A percentile compares a stretch with the other conserved stretches of the same genome.
These are phyloP conservation scores for Catajapyx aquilonaris DNA, from an alignment of 1,140 invertebrate genomes.

Conservation along the genomic window DNA sequence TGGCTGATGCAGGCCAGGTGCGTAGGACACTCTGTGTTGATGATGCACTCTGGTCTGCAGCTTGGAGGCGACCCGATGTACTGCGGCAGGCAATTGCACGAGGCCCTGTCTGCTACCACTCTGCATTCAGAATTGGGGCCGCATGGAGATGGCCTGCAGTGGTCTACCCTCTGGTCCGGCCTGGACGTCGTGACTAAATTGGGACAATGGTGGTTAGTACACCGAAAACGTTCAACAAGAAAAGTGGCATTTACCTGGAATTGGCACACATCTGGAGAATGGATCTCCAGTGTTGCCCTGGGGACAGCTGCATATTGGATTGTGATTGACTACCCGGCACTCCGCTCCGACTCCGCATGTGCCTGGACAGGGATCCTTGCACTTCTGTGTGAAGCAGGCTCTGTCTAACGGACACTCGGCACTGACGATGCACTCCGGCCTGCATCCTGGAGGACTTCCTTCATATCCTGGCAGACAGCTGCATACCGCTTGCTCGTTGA, in stretches of 20 bases:
- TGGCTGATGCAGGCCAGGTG: conserved; percentile 45
- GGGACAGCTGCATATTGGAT: conserved; percentile 18
- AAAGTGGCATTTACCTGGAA: conserved; percentile 10
- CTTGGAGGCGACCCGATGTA: conserved; percentile 51
- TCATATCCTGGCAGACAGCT: conserved; percentile 34
- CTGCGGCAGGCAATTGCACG: conserved; percentile 51
- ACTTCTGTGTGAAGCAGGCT: conserved; percentile 38
- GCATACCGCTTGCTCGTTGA: conserved; percentile 32
- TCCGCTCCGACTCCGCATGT: conserved; percentile 46
- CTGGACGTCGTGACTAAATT: neutral
- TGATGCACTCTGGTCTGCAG: conserved; percentile 48
- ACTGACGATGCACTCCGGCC: conserved; percentile 47
- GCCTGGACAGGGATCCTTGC: conserved; percentile 48
- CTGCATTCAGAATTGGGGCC: conserved; percentile 61
- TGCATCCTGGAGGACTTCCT: conserved; percentile 40
- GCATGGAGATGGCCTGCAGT: conserved; percentile 51
- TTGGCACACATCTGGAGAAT: conserved; percentile 13
- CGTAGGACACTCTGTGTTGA: conserved; percentile 47
- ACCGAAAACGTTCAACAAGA: neutral
- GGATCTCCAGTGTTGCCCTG: conserved; percentile 15
- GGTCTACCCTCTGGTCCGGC: conserved; percentile 2
- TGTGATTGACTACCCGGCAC: conserved; percentile 35
- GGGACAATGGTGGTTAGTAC: neutral
- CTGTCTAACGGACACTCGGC: conserved; percentile 35
- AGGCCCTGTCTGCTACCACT: conserved; percentile 40